These are phyloP conservation scores for Carassius carassius DNA, from an alignment of 2,113 vertebrate species.

Conservation along the genomic window DNA sequence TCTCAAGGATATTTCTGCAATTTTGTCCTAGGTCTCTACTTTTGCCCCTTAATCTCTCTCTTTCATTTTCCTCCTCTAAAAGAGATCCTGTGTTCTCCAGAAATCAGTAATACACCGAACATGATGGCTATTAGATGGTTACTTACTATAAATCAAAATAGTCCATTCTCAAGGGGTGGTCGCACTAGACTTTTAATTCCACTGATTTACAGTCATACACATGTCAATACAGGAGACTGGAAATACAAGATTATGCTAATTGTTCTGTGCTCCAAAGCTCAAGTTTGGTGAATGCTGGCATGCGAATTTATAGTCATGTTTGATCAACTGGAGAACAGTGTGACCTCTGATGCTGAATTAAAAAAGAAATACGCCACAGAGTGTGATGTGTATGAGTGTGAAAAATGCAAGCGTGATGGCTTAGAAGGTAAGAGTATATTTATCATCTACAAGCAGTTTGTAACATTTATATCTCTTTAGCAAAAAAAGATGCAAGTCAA, in stretches of 20 bases:
- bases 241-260: background rate
- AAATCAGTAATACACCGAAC: background rate
- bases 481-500: background rate
- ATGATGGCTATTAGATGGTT: background rate
- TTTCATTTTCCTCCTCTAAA: background rate
- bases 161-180: background rate
- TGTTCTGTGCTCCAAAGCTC: background rate
- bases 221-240: background rate
- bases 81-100: background rate
- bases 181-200: background rate
- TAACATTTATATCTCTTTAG: background rate
- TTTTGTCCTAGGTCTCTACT: background rate
- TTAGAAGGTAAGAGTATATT: background rate
- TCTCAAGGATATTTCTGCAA: background rate
- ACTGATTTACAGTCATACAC: background rate
- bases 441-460: background rate
- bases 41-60: background rate
- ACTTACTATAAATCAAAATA: background rate
- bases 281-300: background rate
- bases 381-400: no score
- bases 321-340: background rate
- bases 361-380: no score
- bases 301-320: background rate
- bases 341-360: background rate
- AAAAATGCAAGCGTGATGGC: no score